Conservation (phyloP, 2,888 invertebrate genomes). For the Zygaena filipendulae region DNA sequence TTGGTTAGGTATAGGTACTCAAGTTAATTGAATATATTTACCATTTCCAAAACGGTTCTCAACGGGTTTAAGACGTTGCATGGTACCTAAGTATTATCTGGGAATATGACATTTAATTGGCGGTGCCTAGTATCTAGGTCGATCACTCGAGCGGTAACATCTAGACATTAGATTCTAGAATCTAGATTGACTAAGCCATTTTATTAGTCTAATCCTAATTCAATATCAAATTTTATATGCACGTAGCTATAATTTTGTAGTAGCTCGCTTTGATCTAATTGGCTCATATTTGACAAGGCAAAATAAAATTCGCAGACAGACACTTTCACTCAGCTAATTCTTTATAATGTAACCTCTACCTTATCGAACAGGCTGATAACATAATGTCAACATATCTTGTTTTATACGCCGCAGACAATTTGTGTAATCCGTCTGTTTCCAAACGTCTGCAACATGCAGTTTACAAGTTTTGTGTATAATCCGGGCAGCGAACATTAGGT, state of each 20-base stretch:
- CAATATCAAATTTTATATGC: slow-evolving; percentile 52
- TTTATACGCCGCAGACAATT: too few relatives aligned
- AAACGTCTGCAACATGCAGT: too few relatives aligned
- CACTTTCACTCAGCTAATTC: slow-evolving; percentile 55
- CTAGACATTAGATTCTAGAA: too few relatives aligned
- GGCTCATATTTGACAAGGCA: slow-evolving; percentile 33
- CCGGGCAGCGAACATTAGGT: too few relatives aligned
- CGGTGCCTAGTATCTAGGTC: slow-evolving; percentile 45
- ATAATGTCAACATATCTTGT: slow-evolving; percentile 59
- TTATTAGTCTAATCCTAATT: slow-evolving; percentile 60
- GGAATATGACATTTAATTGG: slow-evolving; percentile 65
- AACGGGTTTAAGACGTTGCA: too few relatives aligned
- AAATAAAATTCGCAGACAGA: slow-evolving; percentile 28
- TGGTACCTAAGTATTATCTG: slow-evolving; percentile 22
- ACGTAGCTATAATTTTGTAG: slow-evolving; percentile 30
- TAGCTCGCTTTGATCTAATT: slow-evolving; percentile 19
- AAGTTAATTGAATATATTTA: too few relatives aligned
- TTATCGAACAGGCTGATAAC: slow-evolving; percentile 39
- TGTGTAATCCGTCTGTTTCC: too few relatives aligned
- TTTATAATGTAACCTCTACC: slow-evolving; percentile 42
- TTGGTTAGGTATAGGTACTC: too few relatives aligned
- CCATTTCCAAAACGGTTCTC: too few relatives aligned
- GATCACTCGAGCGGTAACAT: slow-evolving; percentile 60
- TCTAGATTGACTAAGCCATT: slow-evolving; percentile 59
- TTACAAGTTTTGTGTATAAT: too few relatives aligned